Evolutionary conservation across 1,140 invertebrate species (phyloP).

Genomic region (Aphelinus atriplicis): DNA sequence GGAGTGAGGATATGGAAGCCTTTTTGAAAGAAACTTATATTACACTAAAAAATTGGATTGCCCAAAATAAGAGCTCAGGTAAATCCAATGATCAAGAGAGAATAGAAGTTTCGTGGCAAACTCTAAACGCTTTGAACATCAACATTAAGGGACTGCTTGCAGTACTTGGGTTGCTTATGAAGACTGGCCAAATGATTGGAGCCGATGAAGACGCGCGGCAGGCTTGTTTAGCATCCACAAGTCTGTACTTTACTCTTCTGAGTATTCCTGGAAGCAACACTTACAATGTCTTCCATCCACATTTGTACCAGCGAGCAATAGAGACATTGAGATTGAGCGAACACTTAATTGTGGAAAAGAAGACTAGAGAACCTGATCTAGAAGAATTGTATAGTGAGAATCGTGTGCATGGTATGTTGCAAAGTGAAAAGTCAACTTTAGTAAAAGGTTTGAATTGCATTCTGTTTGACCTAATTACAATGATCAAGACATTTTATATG

Average conservation of each 20-base stretch:
- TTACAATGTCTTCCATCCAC: slow-evolving; percentile 70
- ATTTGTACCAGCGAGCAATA: slow-evolving; percentile 66
- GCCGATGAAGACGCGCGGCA: slow-evolving; percentile 56
- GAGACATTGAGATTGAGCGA: slow-evolving; percentile 63
- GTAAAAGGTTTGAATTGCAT: slow-evolving; percentile 56
- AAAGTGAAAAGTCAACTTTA: slow-evolving; percentile 52
- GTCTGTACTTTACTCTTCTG: slow-evolving; percentile 65
- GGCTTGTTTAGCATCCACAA: slow-evolving; percentile 60
- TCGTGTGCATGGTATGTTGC: slow-evolving; percentile 22
- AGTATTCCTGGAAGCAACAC: slow-evolving; percentile 69
- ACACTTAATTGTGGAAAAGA: slow-evolving; percentile 46
- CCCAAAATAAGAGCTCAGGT: slow-evolving; percentile 40
- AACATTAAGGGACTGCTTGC: slow-evolving; percentile 66
- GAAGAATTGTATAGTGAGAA: slow-evolving; percentile 54
- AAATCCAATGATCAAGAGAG: slow-evolving; percentile 38
- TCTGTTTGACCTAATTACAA: slow-evolving; percentile 62
- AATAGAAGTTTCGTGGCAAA: slow-evolving; percentile 66
- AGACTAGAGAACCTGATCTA: slow-evolving; percentile 43
- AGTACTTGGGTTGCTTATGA: slow-evolving; percentile 66
- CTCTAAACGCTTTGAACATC: slow-evolving; percentile 63
- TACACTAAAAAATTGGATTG: slow-evolving; percentile 53
- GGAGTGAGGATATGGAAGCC: slow-evolving; percentile 55
- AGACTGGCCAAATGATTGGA: slow-evolving; percentile 59
- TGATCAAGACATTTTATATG: slow-evolving; percentile 65
- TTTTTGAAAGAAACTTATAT: slow-evolving; percentile 54